phyloP scores from a whole-genome alignment of 1,140 invertebrate genomes.

The Zaprionus vittiger region DNA sequence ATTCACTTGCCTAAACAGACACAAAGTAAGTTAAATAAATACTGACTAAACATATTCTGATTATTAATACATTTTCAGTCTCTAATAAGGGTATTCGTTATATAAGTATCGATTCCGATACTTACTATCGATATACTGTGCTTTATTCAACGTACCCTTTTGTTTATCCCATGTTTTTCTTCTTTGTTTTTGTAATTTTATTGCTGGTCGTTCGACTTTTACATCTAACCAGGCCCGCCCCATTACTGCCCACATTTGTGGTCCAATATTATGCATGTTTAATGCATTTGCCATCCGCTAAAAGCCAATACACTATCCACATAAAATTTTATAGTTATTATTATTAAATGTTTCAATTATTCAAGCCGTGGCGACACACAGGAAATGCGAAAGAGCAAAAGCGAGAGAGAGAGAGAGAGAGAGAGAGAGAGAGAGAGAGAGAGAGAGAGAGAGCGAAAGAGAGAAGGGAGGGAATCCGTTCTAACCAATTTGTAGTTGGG shows the following conservation, averaged over 20 bases:
- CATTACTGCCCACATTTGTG: not conserved
- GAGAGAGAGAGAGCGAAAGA: not conserved
- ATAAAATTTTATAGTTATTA: conserved; percentile 13
- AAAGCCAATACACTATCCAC: not conserved
- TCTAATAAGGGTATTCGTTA: not conserved
- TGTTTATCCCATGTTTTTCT: not conserved
- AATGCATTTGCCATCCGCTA: conserved; percentile 4
- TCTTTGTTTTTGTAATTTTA: not conserved
- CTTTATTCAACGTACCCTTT: not conserved
- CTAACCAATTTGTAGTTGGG: conserved; percentile 45
- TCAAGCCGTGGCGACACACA: conserved; percentile 4
- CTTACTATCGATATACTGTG: not conserved
- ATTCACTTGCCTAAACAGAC: no score
- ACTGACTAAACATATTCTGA: no score
- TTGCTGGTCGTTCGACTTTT: not conserved
- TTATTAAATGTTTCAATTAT: conserved; percentile 11
- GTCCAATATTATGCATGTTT: conserved; percentile 5
- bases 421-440: not conserved
- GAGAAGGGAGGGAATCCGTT: conserved; percentile 33
- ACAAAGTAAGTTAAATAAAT: no score
- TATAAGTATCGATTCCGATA: not conserved
- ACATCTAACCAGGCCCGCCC: not conserved
- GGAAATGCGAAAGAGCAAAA: not conserved
- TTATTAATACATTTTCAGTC: not conserved
- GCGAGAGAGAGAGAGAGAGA: not conserved